Evolutionary conservation across 2,113 vertebrate genomes (phyloP).

Genomic region (Lutjanus erythropterus): DNA sequence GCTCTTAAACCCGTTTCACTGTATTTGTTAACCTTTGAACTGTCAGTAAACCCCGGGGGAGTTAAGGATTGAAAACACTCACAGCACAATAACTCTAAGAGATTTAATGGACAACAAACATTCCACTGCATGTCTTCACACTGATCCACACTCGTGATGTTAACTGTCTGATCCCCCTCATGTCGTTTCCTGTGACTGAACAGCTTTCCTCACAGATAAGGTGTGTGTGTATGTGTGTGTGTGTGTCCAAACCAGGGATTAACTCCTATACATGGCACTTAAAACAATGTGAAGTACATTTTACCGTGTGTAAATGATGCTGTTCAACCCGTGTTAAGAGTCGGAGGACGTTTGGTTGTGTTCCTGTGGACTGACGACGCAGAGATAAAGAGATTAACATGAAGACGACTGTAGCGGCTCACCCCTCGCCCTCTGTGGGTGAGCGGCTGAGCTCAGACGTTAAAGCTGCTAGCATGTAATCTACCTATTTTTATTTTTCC

Average conservation of each 20-base stretch:
- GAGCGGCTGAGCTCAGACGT: conserved; percentile 13
- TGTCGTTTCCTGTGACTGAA: conserved; percentile 1
- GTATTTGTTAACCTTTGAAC: conserved; percentile 29
- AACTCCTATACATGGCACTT: conserved; percentile 20
- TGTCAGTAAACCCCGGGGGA: neutral
- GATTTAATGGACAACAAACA: conserved; percentile 41
- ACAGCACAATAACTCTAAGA: conserved; percentile 28
- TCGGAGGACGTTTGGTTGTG: neutral
- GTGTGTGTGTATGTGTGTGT: neutral
- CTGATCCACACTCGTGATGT: neutral
- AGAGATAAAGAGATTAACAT: conserved; percentile 21
- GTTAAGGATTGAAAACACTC: conserved; percentile 43
- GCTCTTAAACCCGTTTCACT: neutral
- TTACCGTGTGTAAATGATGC: conserved; percentile 36
- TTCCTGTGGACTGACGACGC: conserved; percentile 6
- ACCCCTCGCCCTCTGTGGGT: neutral
- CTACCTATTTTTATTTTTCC: conserved; percentile 13
- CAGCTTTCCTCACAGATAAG: neutral
- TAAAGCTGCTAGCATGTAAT: conserved; percentile 63
- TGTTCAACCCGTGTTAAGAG: conserved; percentile 3
- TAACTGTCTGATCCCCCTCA: neutral
- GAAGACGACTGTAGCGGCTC: conserved; percentile 26
- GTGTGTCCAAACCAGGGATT: conserved; percentile 39
- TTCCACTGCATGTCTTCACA: conserved; percentile 44
- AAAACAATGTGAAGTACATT: conserved; percentile 38